These are phyloP conservation scores for Steinernema scapterisci DNA, from an alignment of 2,888 invertebrate species.

Conservation along the genomic window DNA sequence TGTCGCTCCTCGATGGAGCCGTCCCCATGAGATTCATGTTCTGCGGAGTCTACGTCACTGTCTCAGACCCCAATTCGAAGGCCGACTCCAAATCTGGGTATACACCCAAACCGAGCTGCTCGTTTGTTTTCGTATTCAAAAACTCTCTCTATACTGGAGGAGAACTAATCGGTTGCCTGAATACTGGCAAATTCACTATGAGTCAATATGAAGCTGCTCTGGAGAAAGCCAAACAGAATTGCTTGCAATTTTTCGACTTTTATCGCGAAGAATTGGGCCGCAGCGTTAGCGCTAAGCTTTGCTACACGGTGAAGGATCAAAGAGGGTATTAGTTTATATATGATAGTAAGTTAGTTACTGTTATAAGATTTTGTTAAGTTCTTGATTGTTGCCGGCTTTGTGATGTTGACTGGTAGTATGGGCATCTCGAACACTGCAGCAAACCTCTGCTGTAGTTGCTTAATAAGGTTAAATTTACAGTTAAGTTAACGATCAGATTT, in stretches of 20 bases:
- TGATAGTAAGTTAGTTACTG: too few species aligned
- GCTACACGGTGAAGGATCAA: background rate
- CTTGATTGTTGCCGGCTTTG: too few species aligned
- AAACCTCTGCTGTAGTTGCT: too few species aligned
- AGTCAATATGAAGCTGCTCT: background rate
- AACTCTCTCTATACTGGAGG: background rate
- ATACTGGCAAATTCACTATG: background rate
- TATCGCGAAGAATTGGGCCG: background rate
- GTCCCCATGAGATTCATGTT: constrained; percentile 17
- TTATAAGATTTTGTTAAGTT: too few species aligned
- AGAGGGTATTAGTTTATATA: too few species aligned
- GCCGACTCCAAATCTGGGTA: background rate
- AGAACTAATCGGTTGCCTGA: background rate
- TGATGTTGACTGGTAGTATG: too few species aligned
- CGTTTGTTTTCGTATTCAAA: background rate
- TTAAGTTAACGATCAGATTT: too few species aligned
- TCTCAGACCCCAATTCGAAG: background rate
- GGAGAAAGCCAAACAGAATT: background rate
- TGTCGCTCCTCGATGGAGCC: background rate
- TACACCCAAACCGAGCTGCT: background rate
- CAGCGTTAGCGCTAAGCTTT: background rate
- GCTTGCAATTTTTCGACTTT: background rate
- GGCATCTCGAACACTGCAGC: too few species aligned
- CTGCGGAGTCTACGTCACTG: constrained; percentile 14
- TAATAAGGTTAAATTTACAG: too few species aligned